Evolutionary conservation across 2,113 vertebrate species (phyloP).

Genomic region (Neodon shergylaensis): DNA sequence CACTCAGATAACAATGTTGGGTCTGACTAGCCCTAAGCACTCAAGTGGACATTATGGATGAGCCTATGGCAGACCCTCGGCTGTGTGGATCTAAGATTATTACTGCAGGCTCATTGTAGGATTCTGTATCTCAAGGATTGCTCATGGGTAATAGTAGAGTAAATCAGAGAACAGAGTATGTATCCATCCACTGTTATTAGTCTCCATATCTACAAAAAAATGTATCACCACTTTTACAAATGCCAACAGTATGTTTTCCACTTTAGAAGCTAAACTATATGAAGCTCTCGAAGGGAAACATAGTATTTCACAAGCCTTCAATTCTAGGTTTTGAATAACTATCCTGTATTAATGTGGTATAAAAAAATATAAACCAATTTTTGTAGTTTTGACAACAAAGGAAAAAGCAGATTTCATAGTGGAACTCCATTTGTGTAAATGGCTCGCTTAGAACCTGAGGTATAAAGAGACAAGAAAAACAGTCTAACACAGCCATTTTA

Average conservation of each 20-base stretch:
- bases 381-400: constrained; percentile 1
- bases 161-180: not conserved
- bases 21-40: not conserved
- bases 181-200: not conserved
- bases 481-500: constrained; percentile 36
- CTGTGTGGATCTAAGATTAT: not conserved
- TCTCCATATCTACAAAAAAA: constrained; percentile 7
- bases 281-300: not conserved
- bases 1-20: not conserved
- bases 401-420: not conserved
- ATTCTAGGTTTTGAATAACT: not conserved
- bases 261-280: constrained; percentile 16
- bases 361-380: not conserved
- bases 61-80: not conserved
- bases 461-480: not conserved
- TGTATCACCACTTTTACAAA: not conserved
- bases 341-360: not conserved
- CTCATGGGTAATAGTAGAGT: not conserved
- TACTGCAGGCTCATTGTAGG: not conserved
- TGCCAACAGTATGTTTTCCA: not conserved
- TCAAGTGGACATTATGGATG: not conserved
- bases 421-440: not conserved
- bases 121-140: not conserved
- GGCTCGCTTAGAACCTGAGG: not conserved
- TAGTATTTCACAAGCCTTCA: not conserved